Percentiles rank a stretch among this genome's conserved stretches.
phyloP scores from a whole-genome alignment of 2,113 vertebrate genomes.

The Cranoglanis bouderius region DNA sequence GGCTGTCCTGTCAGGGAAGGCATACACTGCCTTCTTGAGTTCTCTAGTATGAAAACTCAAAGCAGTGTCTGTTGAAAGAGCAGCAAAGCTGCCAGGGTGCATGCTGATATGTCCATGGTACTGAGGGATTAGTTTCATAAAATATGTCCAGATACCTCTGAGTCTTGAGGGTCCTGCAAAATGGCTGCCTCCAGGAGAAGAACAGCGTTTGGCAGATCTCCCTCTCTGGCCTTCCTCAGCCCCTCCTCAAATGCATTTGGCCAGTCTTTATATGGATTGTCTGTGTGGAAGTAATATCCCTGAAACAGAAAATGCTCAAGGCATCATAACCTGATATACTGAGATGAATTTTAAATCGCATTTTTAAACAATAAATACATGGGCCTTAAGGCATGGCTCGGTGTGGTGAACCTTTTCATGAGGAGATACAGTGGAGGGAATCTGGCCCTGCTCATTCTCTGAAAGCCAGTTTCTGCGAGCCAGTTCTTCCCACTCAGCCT shows the following conservation, averaged over 20 bases:
- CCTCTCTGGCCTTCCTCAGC: conserved; percentile 87
- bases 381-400: conserved; percentile 6
- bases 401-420: conserved; percentile 84
- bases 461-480: conserved; percentile 96
- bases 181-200: conserved; percentile 92
- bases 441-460: conserved; percentile 85
- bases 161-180: conserved; percentile 92
- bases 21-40: not conserved
- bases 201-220: conserved; percentile 91
- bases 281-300: conserved; percentile 99
- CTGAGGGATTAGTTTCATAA: not conserved
- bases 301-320: conserved; percentile 59
- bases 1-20: not conserved
- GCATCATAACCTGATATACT: conserved; percentile 19
- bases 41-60: not conserved
- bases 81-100: not conserved
- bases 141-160: conserved; percentile 72
- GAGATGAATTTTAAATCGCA: conserved; percentile 13
- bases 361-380: conserved; percentile 9
- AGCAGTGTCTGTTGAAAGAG: not conserved
- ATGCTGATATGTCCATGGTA: not conserved
- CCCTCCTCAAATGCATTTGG: conserved; percentile 95
- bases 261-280: conserved; percentile 97
- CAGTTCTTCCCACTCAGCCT: conserved; percentile 99
- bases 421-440: conserved; percentile 83